phyloP scores from a whole-genome alignment of 2,113 vertebrate genomes.

The Peucedramus taeniatus region DNA sequence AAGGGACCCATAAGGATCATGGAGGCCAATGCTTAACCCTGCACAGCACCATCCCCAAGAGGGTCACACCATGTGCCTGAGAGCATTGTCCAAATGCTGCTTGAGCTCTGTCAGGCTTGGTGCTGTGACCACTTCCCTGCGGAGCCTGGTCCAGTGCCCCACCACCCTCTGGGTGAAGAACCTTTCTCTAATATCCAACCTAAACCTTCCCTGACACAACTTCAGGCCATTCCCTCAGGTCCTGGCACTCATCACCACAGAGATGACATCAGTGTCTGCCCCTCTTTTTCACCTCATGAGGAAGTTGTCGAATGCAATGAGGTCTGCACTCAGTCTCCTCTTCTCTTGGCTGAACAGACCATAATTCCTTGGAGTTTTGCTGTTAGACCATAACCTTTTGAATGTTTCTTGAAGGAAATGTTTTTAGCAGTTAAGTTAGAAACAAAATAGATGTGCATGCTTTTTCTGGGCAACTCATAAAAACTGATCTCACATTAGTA shows the following conservation, averaged over 20 bases:
- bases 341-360: neutral
- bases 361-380: neutral
- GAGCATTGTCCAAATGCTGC: neutral
- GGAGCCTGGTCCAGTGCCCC: neutral
- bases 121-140: neutral
- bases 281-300: neutral
- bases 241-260: neutral
- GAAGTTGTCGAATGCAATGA: neutral
- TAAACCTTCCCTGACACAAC: neutral
- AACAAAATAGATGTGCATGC: neutral
- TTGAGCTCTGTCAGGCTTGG: neutral
- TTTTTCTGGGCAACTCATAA: neutral
- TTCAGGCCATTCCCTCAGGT: neutral
- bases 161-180: neutral
- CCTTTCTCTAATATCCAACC: neutral
- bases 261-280: neutral
- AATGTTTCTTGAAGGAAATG: neutral
- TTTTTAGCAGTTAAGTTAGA: neutral
- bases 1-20: neutral
- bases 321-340: neutral
- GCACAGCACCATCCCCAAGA: neutral
- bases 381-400: neutral
- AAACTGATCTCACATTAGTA: neutral
- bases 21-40: rapidly evolving
- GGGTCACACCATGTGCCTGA: too few species aligned